These are phyloP conservation scores for Phycodurus eques DNA, from an alignment of 2,113 vertebrate species.

Conservation along the genomic window DNA sequence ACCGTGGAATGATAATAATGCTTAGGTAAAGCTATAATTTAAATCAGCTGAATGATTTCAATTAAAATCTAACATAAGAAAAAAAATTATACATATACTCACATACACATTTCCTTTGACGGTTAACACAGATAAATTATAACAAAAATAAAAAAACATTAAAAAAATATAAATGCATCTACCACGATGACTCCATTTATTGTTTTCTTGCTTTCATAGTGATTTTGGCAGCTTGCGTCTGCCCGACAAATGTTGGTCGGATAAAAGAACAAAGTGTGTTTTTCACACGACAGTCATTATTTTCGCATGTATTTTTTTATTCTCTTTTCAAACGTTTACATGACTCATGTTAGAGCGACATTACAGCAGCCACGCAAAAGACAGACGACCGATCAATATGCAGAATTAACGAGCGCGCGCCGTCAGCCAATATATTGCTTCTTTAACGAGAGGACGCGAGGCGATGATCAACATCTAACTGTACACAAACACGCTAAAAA, in stretches of 20 bases:
- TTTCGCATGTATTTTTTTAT: constrained; percentile 50
- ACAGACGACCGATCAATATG: constrained; percentile 27
- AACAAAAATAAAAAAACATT: no score
- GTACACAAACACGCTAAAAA: constrained; percentile 50
- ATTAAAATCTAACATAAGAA: no score
- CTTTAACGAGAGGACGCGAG: constrained; percentile 15
- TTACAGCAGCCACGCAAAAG: constrained; percentile 52
- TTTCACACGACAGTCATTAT: constrained; percentile 47
- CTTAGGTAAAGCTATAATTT: no score
- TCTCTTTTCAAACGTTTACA: constrained; percentile 37
- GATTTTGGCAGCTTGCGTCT: background rate
- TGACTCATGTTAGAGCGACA: constrained; percentile 32
- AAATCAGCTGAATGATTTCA: no score
- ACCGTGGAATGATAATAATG: background rate
- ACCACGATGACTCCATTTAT: background rate
- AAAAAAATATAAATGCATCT: no score
- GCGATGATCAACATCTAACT: constrained; percentile 46
- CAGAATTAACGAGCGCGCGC: constrained; percentile 34
- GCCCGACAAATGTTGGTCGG: background rate
- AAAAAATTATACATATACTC: no score
- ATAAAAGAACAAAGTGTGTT: constrained; percentile 8
- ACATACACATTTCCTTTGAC: no score
- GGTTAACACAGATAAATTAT: no score
- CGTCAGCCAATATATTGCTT: constrained; percentile 52
- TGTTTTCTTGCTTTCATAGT: background rate